phyloP scores from a whole-genome alignment of 2,797 vertebrate genomes.

The Tapera naevia region DNA sequence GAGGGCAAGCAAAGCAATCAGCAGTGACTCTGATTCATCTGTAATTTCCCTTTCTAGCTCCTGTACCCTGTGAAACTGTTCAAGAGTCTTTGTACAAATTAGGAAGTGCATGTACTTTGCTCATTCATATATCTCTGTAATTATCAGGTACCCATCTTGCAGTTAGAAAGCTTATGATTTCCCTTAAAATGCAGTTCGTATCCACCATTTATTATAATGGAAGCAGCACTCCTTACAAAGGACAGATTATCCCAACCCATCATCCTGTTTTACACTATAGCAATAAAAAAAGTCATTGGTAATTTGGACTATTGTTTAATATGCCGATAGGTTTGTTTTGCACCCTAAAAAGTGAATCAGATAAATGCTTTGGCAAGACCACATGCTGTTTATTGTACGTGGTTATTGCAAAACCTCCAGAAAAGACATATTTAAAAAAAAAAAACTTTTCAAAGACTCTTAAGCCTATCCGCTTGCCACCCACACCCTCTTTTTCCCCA shows the following conservation, averaged over 20 bases:
- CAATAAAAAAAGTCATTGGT: neutral
- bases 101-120: neutral
- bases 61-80: neutral
- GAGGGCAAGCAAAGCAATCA: neutral
- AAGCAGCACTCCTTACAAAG: neutral
- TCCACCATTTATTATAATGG: neutral
- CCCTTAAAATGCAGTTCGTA: neutral
- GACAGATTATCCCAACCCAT: neutral
- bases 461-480: neutral
- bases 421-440: neutral
- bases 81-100: neutral
- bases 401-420: neutral
- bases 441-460: neutral
- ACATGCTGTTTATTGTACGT: neutral
- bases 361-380: constrained; percentile 16
- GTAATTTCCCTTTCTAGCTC: neutral
- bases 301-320: neutral
- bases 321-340: neutral
- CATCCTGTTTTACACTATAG: neutral
- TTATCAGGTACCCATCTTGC: neutral
- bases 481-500: neutral
- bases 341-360: neutral
- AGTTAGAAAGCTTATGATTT: neutral
- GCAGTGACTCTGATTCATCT: neutral
- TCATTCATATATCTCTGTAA: neutral